Evolutionary conservation across 2,888 invertebrate genomes (phyloP).

Genomic region (Aradus depressus): DNA sequence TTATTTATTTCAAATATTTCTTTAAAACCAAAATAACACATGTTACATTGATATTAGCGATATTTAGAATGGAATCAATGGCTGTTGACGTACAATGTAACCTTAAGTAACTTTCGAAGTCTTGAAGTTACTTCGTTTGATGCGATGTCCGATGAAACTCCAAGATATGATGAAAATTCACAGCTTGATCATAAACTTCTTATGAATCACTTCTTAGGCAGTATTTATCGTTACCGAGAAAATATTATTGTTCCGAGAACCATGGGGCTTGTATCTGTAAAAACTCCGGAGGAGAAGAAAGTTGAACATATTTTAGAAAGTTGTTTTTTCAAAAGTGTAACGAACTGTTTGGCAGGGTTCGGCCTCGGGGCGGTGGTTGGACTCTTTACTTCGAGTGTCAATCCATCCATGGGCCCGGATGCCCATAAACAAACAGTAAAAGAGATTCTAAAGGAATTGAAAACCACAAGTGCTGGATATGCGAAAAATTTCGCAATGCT

Average conservation of each 20-base stretch:
- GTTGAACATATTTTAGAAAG: constrained; percentile 80
- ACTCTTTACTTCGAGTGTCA: constrained; percentile 89
- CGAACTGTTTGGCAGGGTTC: constrained; percentile 88
- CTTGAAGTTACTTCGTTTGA: too few relatives aligned
- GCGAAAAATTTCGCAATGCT: constrained; percentile 96
- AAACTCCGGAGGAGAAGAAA: constrained; percentile 77
- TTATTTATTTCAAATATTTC: too few relatives aligned
- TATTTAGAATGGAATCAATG: too few relatives aligned
- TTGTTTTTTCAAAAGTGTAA: constrained; percentile 80
- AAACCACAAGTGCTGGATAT: constrained; percentile 72
- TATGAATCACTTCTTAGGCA: too few relatives aligned
- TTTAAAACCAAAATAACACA: too few relatives aligned
- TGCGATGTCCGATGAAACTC: too few relatives aligned
- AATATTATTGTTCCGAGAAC: constrained; percentile 72
- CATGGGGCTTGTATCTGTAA: constrained; percentile 63
- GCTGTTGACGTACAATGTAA: too few relatives aligned
- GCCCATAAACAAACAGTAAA: constrained; percentile 72
- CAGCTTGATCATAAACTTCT: too few relatives aligned
- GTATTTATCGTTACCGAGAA: too few relatives aligned
- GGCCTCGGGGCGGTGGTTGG: constrained; percentile 90
- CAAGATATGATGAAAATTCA: too few relatives aligned
- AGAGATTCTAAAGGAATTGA: constrained; percentile 86
- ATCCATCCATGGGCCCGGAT: constrained; percentile 61
- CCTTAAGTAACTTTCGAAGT: not conserved
- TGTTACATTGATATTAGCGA: too few relatives aligned